phyloP scores from a whole-genome alignment of 1,140 invertebrate species.

The Asbolus verrucosus region DNA sequence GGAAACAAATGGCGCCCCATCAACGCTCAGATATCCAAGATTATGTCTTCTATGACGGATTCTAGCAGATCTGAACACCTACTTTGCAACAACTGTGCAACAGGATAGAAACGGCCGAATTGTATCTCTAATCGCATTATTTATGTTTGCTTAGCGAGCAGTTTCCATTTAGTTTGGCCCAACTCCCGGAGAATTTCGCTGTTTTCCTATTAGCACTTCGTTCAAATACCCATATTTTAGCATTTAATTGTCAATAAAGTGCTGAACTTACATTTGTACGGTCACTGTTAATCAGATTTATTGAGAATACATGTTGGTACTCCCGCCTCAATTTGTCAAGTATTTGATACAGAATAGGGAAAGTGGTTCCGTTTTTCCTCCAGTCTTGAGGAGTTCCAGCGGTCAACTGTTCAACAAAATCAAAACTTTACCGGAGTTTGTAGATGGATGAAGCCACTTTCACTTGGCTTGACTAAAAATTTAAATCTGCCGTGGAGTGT shows the following conservation, averaged over 20 bases:
- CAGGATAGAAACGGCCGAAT: constrained; percentile 10
- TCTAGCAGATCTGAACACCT: constrained; percentile 5
- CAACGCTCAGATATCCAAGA: constrained; percentile 2
- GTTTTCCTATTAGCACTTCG: not conserved
- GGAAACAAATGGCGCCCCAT: constrained; percentile 28
- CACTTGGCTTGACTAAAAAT: not conserved
- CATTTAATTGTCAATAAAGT: constrained; percentile 14
- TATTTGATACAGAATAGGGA: no score
- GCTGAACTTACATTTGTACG: no score
- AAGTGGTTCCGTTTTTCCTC: no score
- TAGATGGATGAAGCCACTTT: no score
- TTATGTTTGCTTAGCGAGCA: constrained; percentile 33
- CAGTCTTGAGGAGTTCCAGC: no score
- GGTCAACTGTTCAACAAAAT: no score
- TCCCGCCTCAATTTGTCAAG: no score
- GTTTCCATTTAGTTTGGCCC: no score
- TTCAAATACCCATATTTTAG: constrained; percentile 1
- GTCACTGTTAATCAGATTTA: no score
- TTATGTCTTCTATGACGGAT: constrained; percentile 16
- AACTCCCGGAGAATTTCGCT: no score
- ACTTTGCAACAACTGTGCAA: constrained; percentile 7
- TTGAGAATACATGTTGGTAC: constrained; percentile 4
- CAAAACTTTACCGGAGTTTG: no score
- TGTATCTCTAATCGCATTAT: constrained; percentile 43
- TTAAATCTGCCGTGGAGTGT: no score